These are phyloP conservation scores for Gadopsis marmoratus DNA, from an alignment of 2,797 vertebrate genomes.

Conservation along the genomic window DNA sequence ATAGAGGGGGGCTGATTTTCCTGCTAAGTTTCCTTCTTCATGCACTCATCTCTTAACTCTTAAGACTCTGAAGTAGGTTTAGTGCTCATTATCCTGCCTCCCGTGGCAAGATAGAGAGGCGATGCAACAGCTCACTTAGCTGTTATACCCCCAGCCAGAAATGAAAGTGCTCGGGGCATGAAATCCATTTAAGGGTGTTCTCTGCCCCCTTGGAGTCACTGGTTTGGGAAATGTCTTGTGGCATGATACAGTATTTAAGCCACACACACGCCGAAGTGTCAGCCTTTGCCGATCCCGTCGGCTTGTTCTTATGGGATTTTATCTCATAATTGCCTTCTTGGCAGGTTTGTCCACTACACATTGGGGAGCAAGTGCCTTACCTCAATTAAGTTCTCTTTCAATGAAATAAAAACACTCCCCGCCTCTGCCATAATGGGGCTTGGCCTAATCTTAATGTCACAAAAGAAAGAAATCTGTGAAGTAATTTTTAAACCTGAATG, in stretches of 20 bases:
- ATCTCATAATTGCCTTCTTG: constrained; percentile 74
- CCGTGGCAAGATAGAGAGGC: constrained; percentile 60
- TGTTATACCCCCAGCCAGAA: constrained; percentile 62
- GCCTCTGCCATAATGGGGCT: neutral
- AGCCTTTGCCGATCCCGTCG: constrained; percentile 43
- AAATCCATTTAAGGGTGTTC: constrained; percentile 75
- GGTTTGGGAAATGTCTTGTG: constrained; percentile 72
- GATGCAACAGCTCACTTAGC: constrained; percentile 58
- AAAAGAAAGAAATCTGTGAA: constrained; percentile 31
- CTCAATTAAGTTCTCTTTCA: constrained; percentile 65
- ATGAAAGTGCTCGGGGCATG: constrained; percentile 71
- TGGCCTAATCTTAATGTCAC: constrained; percentile 39
- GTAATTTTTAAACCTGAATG: constrained; percentile 34
- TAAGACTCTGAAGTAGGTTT: constrained; percentile 56
- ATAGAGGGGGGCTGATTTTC: constrained; percentile 15
- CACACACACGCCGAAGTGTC: constrained; percentile 59
- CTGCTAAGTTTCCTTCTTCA: constrained; percentile 25
- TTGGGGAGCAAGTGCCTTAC: constrained; percentile 34
- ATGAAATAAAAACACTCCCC: constrained; percentile 56
- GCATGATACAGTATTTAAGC: constrained; percentile 69
- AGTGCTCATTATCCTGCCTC: constrained; percentile 72
- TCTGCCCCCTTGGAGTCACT: constrained; percentile 57
- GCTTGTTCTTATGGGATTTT: constrained; percentile 56
- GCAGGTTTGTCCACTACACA: constrained; percentile 64
- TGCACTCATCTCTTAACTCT: constrained; percentile 47